Conservation (phyloP, 2,888 invertebrate genomes). For the Idaea dimidiata region DNA sequence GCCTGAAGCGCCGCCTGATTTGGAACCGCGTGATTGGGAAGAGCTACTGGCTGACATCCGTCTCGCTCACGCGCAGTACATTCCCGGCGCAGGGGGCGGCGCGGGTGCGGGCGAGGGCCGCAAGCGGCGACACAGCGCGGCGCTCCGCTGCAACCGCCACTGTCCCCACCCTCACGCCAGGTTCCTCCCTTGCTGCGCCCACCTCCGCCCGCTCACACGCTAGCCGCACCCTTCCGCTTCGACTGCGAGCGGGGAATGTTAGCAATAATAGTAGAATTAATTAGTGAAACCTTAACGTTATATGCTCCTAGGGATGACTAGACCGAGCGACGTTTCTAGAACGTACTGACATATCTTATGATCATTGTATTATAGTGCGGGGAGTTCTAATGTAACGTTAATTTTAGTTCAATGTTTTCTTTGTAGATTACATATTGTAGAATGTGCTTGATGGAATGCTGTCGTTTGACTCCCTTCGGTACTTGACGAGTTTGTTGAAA, state of each 20-base stretch:
- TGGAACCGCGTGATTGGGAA: slow-evolving; percentile 82
- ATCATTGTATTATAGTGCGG: slow-evolving; percentile 52
- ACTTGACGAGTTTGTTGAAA: slow-evolving; percentile 5
- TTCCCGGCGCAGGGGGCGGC: slow-evolving; percentile 40
- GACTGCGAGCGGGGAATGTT: slow-evolving; percentile 45
- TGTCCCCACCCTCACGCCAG: slow-evolving; percentile 70
- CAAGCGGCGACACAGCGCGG: slow-evolving; percentile 80
- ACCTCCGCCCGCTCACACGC: slow-evolving; percentile 74
- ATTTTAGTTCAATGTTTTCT: slow-evolving; percentile 76
- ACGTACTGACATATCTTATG: slow-evolving; percentile 75
- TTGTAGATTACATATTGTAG: slow-evolving; percentile 72
- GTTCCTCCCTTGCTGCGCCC: slow-evolving; percentile 75
- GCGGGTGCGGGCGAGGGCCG: slow-evolving; percentile 63
- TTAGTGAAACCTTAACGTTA: slow-evolving; percentile 59
- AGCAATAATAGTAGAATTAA: slow-evolving; percentile 68
- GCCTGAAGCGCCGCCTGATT: slow-evolving; percentile 57
- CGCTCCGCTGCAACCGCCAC: slow-evolving; percentile 52
- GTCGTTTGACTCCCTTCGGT: slow-evolving; percentile 34
- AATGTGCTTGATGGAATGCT: slow-evolving; percentile 66
- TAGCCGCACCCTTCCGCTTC: slow-evolving; percentile 31
- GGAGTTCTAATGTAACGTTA: slow-evolving; percentile 61
- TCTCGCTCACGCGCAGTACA: slow-evolving; percentile 75
- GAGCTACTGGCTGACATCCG: slow-evolving; percentile 82
- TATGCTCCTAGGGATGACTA: slow-evolving; percentile 44
- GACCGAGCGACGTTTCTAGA: slow-evolving; percentile 34